Evolutionary conservation across 2,888 invertebrate species (phyloP).

Genomic region (Drosophila rubida): DNA sequence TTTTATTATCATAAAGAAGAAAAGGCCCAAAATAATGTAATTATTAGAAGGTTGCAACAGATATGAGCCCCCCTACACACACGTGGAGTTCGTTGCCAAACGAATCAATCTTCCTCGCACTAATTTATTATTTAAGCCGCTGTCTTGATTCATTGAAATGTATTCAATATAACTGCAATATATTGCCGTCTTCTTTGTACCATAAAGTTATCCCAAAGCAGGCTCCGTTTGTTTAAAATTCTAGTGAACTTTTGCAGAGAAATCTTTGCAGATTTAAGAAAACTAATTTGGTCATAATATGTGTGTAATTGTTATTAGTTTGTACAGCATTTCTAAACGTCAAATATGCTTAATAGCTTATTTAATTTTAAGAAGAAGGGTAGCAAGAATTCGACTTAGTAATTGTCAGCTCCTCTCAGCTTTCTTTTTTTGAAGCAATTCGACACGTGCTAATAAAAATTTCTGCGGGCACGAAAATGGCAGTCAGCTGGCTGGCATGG

Average conservation of each 20-base stretch:
- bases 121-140: neutral
- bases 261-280: too few species aligned
- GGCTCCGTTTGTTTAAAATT: too few species aligned
- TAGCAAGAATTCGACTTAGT: conserved; percentile 18
- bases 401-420: neutral
- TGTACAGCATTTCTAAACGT: too few species aligned
- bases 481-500: conserved; percentile 39
- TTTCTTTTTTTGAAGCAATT: conserved; percentile 60
- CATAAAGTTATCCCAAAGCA: too few species aligned
- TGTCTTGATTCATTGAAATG: neutral
- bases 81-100: conserved; percentile 2
- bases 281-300: too few species aligned
- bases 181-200: too few species aligned
- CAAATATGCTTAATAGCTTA: too few species aligned
- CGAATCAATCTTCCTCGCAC: neutral
- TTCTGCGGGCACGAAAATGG: conserved; percentile 64
- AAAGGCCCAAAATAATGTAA: conserved; percentile 42
- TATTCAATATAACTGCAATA: neutral
- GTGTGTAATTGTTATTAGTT: too few species aligned
- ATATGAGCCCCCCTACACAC: conserved; percentile 1
- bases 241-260: too few species aligned
- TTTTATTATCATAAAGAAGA: conserved; percentile 19
- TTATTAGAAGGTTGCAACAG: conserved; percentile 34
- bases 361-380: neutral
- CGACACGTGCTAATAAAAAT: conserved; percentile 79